phyloP scores from a whole-genome alignment of 1,140 invertebrate species.

The Coenobita brevimanus region DNA sequence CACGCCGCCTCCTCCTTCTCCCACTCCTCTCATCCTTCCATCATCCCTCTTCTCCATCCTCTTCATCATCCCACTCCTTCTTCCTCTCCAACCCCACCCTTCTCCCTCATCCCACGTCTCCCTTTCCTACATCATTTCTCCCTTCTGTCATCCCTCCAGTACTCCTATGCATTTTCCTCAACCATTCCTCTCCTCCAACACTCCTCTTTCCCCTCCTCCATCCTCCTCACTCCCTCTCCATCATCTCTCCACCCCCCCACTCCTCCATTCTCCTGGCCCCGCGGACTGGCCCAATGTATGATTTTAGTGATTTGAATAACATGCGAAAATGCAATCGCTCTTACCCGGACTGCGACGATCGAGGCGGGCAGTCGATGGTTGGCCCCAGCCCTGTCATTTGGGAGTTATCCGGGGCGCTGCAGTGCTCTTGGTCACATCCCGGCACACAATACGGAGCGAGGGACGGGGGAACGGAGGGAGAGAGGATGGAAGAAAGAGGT shows the following conservation, averaged over 20 bases:
- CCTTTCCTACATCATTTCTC: no score
- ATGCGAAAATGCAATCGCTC: conserved; percentile 20
- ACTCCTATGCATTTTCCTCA: neutral
- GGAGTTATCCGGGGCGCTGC: neutral
- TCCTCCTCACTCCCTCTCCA: neutral
- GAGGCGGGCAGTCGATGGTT: conserved; percentile 1
- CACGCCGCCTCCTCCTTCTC: neutral
- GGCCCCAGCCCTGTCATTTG: conserved; percentile 20
- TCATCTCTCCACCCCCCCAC: neutral
- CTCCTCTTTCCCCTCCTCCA: neutral
- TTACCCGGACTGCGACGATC: conserved; percentile 17
- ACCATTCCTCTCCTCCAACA: no score
- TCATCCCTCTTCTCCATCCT: neutral
- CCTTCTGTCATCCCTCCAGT: no score
- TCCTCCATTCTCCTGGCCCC: neutral
- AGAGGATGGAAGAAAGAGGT: no score
- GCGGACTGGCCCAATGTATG: conserved; percentile 11
- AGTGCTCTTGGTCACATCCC: no score
- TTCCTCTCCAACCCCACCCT: neutral
- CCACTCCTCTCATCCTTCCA: no score
- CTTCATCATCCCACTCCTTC: neutral
- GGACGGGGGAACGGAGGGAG: no score
- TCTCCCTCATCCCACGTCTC: neutral
- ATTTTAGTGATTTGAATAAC: conserved; percentile 45
- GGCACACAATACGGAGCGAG: no score